Evolutionary conservation across 2,113 vertebrate genomes (phyloP), one percentile per base, ranked within the genome.

Genomic region (Aramus guarauna): DNA sequence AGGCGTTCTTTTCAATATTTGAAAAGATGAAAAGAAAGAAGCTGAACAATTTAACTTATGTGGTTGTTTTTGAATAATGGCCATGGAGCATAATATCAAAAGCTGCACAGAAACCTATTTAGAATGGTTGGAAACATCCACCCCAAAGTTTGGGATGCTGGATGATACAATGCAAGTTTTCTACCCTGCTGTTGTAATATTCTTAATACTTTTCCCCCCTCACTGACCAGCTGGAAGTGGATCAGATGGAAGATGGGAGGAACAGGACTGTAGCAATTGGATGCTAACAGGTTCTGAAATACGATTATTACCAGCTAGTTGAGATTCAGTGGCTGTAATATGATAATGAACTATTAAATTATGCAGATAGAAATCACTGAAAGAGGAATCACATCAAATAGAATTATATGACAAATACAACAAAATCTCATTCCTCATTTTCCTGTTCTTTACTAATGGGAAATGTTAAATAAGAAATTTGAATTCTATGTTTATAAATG

Each of bases 251-350:
- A 95, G 85, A 48, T 62, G 74, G 77, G 71, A 93, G 88, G 78
- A 93, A 41, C 74, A 91, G 69, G 74, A 60, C 66, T 27, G 18
- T 52, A 92, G 86, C 89, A 96, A 96, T 86, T 87, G 37, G 62
- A 96, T 96, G 87, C 79, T 95, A 95, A 92, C 69, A 85, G 85
- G 76, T 92, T 92, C 89, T 94, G 97, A 97, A 98, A 97, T 95
- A 88, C 63, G 72, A 78, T 97, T 18, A 45, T 97, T 96, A 97
- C 77, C 62, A 96, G 77, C 83, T 97, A 30, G 90, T 97, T 97
- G 94, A 96, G 87, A 97, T 97, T 88, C 88, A 56, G 85, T 62
- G 36, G 69, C 84, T 96, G 63, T 92, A 88, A 73, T 82, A 76
- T 84, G 92, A 84, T 97, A 97, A 94, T 47, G 72, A 97, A 74